A percentile compares a stretch with the other conserved stretches of the same genome.
Evolutionary conservation across 2,797 vertebrate genomes (phyloP).

Genomic region (Melanotaenia pygmaea): DNA sequence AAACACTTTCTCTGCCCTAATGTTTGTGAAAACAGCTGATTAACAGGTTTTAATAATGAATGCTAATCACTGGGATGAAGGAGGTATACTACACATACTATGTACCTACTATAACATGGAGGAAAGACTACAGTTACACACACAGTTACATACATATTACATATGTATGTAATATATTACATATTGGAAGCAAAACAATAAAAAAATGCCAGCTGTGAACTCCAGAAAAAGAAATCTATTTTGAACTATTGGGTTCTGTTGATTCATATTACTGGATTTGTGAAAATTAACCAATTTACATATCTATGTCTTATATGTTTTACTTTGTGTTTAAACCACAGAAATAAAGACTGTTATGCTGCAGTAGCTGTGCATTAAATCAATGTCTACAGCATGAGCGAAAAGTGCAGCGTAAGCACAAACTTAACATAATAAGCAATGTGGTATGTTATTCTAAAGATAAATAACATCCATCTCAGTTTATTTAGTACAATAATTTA

Average conservation of each 20-base stretch:
- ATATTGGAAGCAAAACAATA: neutral
- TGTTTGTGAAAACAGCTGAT: constrained; percentile 29
- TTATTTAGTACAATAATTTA: neutral
- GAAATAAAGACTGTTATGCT: constrained; percentile 3
- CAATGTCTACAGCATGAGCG: constrained; percentile 26
- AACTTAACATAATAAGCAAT: constrained; percentile 12
- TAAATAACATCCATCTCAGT: constrained; percentile 5
- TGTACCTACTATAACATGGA: neutral
- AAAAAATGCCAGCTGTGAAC: constrained; percentile 8
- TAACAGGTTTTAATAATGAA: constrained; percentile 55
- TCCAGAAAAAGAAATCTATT: neutral
- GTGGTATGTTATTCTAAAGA: constrained; percentile 20
- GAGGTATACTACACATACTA: neutral
- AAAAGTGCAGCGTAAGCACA: constrained; percentile 35
- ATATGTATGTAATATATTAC: no score
- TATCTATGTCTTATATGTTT: neutral
- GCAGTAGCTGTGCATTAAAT: constrained; percentile 34
- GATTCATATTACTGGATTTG: neutral
- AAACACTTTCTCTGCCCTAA: constrained; percentile 8
- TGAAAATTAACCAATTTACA: neutral
- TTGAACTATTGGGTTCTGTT: neutral
- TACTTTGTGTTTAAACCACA: constrained; percentile 3
- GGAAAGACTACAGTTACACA: neutral
- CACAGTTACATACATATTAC: no score
- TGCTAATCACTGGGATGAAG: constrained; percentile 35